Base-by-base conservation (phyloP, 2,888 invertebrate species). In the Phlogophora meticulosa region DNA sequence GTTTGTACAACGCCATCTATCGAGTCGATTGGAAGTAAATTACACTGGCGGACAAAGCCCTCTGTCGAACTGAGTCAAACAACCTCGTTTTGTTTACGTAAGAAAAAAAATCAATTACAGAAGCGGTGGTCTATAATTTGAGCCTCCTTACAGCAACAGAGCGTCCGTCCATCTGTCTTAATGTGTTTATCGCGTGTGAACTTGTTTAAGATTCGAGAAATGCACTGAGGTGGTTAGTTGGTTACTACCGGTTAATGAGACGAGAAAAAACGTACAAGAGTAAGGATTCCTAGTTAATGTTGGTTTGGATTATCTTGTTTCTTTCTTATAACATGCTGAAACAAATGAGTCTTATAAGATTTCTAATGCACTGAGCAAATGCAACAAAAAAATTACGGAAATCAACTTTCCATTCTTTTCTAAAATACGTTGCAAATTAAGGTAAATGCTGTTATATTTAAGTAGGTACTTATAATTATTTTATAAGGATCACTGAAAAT, bases 141-240 rank as follows among this genome's bases (percentile, higher is more conserved):
- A 67, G 63, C 77, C 82, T 86, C 82, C 83, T 87, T 86, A 86
- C 74, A 71, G 64, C 75, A 80, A 78, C 67, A 60, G 60, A 64
- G 61, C 53, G 79, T 82, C 80, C 83, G 80, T 83, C 80, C 86
- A 84, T 83, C 85, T 86, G 87, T 82, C 83, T 78, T 89, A 91
- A 91, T 90, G 90, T 73, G 82, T 71, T 80, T 83, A 86, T 91
- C 82, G 91, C 91, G 91, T 91, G 91, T 84, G 82, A 84, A 81
- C 65, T 71, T 70, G 66, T 75, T 66, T 70, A 49, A 68, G 43
- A 64, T 64, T 56, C 51, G 65, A 80, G 66, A 72, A 76, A 79
- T 72, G 69, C 76, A 73, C 15, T 17, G 48, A 69, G 56, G 58
- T 48, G 62, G 61, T 17, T 45, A 69, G 52, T 55, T 52, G 62